phyloP scores from a whole-genome alignment of 2,888 invertebrate species.

The Parelbella ahira region DNA sequence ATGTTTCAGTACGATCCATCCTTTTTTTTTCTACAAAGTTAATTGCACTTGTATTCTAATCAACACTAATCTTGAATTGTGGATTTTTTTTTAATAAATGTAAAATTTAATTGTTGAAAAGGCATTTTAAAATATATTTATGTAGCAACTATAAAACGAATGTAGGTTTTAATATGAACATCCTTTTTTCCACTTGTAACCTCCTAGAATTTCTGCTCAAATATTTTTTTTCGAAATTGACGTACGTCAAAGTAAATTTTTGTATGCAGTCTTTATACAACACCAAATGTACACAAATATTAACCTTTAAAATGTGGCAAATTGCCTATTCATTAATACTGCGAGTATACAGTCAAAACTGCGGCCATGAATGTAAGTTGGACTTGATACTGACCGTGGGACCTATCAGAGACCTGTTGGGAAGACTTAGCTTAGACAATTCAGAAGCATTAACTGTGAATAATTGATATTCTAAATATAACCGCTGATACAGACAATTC shows the following conservation, averaged over 20 bases:
- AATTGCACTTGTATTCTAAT: too few species aligned
- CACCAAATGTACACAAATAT: constrained; percentile 10
- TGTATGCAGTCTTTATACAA: background rate
- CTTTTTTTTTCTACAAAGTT: too few species aligned
- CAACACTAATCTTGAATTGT: too few species aligned
- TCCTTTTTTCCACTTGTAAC: background rate
- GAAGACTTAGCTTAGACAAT: constrained; percentile 41
- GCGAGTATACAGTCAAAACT: constrained; percentile 52
- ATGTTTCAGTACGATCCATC: too few species aligned
- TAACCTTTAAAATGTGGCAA: constrained; percentile 64
- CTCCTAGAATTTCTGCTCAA: background rate
- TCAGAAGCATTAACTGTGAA: too few species aligned
- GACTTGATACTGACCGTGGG: constrained; percentile 66
- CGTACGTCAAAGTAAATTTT: constrained; percentile 8
- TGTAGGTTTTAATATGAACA: too few species aligned
- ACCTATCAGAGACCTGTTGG: constrained; percentile 52
- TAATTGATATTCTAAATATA: too few species aligned
- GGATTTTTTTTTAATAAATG: too few species aligned
- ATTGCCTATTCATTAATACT: constrained; percentile 71
- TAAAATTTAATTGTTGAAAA: too few species aligned
- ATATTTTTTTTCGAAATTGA: constrained; percentile 10
- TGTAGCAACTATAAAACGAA: too few species aligned
- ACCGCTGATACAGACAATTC: too few species aligned
- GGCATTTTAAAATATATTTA: too few species aligned
- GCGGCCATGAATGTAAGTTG: constrained; percentile 66